These are phyloP conservation scores for Galeruca laticollis DNA, from an alignment of 2,888 invertebrate species.

Conservation along the genomic window DNA sequence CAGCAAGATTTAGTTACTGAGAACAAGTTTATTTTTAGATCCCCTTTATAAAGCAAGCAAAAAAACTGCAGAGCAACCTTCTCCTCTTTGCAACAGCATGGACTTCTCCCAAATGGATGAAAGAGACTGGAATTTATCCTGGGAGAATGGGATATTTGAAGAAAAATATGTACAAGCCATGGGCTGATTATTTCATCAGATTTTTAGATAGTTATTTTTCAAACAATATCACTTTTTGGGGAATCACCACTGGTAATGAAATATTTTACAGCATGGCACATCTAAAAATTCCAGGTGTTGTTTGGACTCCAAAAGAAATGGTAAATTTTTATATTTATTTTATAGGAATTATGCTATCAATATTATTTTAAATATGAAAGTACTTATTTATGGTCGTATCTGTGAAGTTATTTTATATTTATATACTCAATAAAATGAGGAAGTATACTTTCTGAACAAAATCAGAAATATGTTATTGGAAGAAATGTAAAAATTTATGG, in stretches of 20 bases:
- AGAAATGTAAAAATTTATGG: no score
- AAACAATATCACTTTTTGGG: slow-evolving; percentile 80
- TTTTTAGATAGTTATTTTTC: slow-evolving; percentile 83
- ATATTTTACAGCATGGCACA: slow-evolving; percentile 39
- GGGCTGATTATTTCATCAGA: slow-evolving; percentile 84
- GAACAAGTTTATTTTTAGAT: no score
- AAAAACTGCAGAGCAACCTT: slow-evolving; percentile 51
- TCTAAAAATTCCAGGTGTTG: slow-evolving; percentile 37
- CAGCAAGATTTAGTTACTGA: no score
- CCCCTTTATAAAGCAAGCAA: slow-evolving; percentile 58
- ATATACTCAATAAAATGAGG: no score
- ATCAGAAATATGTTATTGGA: no score
- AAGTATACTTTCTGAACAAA: no score
- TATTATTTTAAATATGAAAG: no score
- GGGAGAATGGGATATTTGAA: slow-evolving; percentile 61
- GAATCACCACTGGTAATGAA: slow-evolving; percentile 65
- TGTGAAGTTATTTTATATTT: no score
- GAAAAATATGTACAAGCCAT: slow-evolving; percentile 75
- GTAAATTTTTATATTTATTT: background rate
- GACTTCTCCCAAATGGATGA: slow-evolving; percentile 71
- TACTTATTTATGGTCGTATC: no score
- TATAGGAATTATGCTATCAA: background rate
- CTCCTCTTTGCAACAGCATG: slow-evolving; percentile 72
- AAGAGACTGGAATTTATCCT: slow-evolving; percentile 61
- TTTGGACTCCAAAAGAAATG: slow-evolving; percentile 24